Evolutionary conservation across 1,140 invertebrate genomes (phyloP), one percentile per base, ranked within the genome.

Genomic region (Lepidurus apus): DNA sequence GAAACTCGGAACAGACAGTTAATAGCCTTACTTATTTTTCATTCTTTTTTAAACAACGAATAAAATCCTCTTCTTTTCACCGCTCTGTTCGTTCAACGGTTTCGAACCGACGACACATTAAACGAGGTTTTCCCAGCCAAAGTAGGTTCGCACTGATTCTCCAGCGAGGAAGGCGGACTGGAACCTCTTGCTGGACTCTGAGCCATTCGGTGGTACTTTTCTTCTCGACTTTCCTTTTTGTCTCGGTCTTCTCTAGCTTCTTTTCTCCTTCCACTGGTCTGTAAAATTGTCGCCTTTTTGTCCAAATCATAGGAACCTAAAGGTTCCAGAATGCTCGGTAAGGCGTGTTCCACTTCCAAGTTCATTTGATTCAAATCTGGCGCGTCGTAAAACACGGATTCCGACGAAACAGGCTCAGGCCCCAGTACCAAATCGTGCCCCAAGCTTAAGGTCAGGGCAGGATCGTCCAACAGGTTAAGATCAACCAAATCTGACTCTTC

Each of bases 381-480:
- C 17, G 24, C 43, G 34, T 77, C 76, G 44, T 53, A 53, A 77
- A 45, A 45, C 42, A 45, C 53, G 17, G 53, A 13, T 13, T 65
- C 53, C 17, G 53, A n/a, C 53, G 53, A n/a, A 17, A 65, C 53
- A 21, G 74, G 9, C 43, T 74, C 78, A 42, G 78, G 44, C 1
- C 78, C 78, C 26, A 79, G 17, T 45, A 75, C 73, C 34, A 79
- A 42, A 74, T 79, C 78, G 75, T 81, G 80, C 6, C 77, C 80
- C 73, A 81, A 74, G 6, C 77, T 80, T 73, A 81, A 76, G 9
- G 80, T 74, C 21, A 81, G 65, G 42, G 80, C 45, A 45, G 81
- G 81, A 21, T 81, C 81, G 45, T 81, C 81, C 65, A 81, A 80
- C 44, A 80, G 43, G 7, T 80, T 78, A n/a, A 80, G 43, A 45